These are phyloP conservation scores for Muscicapa adusta DNA, from an alignment of 2,113 vertebrate species.

Conservation along the genomic window DNA sequence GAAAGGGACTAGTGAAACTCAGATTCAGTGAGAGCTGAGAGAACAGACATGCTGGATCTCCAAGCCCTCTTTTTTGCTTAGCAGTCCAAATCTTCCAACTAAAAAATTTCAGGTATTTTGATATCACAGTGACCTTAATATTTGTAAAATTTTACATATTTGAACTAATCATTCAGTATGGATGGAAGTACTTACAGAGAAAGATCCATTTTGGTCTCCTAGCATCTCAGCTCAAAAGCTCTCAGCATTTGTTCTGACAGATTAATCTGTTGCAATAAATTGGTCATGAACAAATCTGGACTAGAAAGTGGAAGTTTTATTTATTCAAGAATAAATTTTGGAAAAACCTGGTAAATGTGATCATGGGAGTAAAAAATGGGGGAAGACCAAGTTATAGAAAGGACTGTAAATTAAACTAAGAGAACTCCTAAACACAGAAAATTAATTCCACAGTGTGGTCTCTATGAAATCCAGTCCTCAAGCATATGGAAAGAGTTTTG, in stretches of 20 bases:
- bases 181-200: neutral
- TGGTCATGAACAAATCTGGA: neutral
- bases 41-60: accelerated
- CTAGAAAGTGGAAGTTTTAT: neutral
- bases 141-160: neutral
- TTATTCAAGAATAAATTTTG: neutral
- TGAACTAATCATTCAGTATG: neutral
- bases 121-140: neutral
- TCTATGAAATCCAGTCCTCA: neutral
- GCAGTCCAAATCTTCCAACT: neutral
- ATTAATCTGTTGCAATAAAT: neutral
- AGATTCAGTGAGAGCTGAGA: neutral
- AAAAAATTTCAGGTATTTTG: neutral
- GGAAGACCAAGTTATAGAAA: neutral
- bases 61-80: neutral
- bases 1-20: neutral
- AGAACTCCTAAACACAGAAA: neutral
- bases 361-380: neutral
- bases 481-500: neutral
- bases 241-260: neutral
- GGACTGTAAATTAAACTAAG: neutral
- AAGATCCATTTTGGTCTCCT: neutral
- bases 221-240: neutral
- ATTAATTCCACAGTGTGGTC: neutral
- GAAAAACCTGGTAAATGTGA: neutral